A percentile compares a stretch with the other conserved stretches of the same genome.
Evolutionary conservation across 2,888 invertebrate species (phyloP).

Genomic region (Chelonus formosanus): DNA sequence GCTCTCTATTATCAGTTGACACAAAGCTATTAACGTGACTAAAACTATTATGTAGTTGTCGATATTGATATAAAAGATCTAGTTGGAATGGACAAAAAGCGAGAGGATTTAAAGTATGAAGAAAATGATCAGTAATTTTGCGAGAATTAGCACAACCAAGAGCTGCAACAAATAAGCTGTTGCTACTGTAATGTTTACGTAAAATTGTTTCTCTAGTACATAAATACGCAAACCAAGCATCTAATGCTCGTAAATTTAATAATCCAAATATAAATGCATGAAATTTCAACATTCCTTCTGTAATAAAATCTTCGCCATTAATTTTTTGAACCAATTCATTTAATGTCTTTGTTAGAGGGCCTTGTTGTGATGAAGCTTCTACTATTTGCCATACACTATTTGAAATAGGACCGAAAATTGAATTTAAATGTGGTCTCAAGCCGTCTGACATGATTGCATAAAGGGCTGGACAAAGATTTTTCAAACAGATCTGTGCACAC

Average conservation of each 20-base stretch:
- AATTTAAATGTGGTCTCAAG: constrained; percentile 80
- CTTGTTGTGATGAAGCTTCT: constrained; percentile 87
- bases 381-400: constrained; percentile 92
- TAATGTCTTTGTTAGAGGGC: constrained; percentile 83
- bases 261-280: constrained; percentile 89
- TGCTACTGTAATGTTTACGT: constrained; percentile 80
- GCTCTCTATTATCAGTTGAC: constrained; percentile 44
- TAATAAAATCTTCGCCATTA: constrained; percentile 82
- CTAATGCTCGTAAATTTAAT: constrained; percentile 85
- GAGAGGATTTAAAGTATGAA: constrained; percentile 81
- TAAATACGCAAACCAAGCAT: constrained; percentile 89
- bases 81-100: constrained; percentile 82
- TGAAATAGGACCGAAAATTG: constrained; percentile 84
- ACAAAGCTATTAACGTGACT: constrained; percentile 73
- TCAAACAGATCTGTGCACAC: constrained; percentile 78
- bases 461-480: constrained; percentile 82
- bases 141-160: constrained; percentile 67
- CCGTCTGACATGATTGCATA: constrained; percentile 87
- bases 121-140: constrained; percentile 75
- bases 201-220: constrained; percentile 84
- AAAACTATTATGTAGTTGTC: constrained; percentile 79
- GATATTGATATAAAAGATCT: constrained; percentile 82
- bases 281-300: constrained; percentile 86
- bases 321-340: constrained; percentile 85
- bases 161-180: constrained; percentile 76